Evolutionary conservation across 2,888 invertebrate genomes (phyloP), one percentile per base, ranked within the genome.

Genomic region (Leptopilina drosophilae): DNA sequence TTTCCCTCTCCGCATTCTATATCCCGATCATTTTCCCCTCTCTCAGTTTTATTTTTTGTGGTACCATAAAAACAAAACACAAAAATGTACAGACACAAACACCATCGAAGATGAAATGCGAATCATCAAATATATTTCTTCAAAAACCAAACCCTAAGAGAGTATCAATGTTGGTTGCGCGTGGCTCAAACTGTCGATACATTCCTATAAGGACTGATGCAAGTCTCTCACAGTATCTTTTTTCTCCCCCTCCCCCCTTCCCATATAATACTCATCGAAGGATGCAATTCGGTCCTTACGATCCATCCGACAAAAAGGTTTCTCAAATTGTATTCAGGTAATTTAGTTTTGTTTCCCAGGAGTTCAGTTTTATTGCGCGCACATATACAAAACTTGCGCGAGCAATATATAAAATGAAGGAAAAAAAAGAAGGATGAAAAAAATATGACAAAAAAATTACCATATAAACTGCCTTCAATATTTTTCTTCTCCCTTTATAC

Each of bases 51-150:
- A 7, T 42, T 42, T 73, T 56, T 73, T 73, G 26, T 33, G 53
- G 0, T 14, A 73, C 56, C 73, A 73, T 56, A 73, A 73, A 73
- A 73, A 73, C n/a, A 33, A 73, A 73, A 73, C 14, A 56, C 26
- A 73, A 73, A 56, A 73, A 56, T 33, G 56, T 33, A 56, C 20
- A 53, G 53, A 8, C 49, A 49, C 49, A 49, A 11, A 49, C 49
- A 49, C 49, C 11, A 49, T 8, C 49, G 12, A 69, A 69, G 69
- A 69, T 33, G 33, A 49, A 69, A 82, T 20, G 20, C 82, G 82
- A 83, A 82, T 83, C 82, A 79, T 82, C 81, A 77, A 78, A 64
- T 69, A 64, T 69, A 78, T 75, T 78, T 78, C 78, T 67, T 64
- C 46, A 69, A 69, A 33, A 78, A 67, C 67, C 42, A 62, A 20